Evolutionary conservation across 1,140 invertebrate genomes (phyloP).

Genomic region (Melitaea cinxia): DNA sequence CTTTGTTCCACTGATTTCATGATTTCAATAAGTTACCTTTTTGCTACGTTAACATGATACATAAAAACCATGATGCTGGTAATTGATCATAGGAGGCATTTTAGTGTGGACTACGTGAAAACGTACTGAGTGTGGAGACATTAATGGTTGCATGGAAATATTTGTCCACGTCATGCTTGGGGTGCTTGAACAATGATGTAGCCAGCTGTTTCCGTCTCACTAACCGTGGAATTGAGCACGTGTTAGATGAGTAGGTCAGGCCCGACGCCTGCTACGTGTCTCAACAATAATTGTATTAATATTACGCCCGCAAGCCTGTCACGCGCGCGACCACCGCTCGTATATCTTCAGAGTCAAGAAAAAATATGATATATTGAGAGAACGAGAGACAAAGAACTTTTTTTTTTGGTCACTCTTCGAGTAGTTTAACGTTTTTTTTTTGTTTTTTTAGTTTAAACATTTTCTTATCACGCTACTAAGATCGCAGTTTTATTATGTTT

Average conservation of each 20-base stretch:
- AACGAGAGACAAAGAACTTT: constrained; percentile 68
- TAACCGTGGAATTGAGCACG: constrained; percentile 35
- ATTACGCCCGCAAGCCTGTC: constrained; percentile 72
- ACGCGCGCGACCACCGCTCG: constrained; percentile 67
- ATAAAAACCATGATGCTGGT: not conserved
- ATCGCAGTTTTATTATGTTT: not conserved
- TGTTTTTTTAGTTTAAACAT: constrained; percentile 61
- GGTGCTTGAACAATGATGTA: constrained; percentile 40
- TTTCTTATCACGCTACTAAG: constrained; percentile 37
- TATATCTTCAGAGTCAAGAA: constrained; percentile 67
- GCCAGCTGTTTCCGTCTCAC: constrained; percentile 36
- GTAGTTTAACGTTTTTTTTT: constrained; percentile 65
- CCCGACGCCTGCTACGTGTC: constrained; percentile 58
- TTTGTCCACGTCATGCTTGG: constrained; percentile 44
- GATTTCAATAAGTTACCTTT: constrained; percentile 3
- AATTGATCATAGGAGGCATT: not conserved
- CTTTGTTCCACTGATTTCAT: not conserved
- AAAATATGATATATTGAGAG: constrained; percentile 79
- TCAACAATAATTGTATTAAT: constrained; percentile 80
- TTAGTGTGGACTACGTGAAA: constrained; percentile 14
- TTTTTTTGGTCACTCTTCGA: constrained; percentile 52
- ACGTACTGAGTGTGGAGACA: constrained; percentile 3
- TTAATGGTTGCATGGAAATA: constrained; percentile 23
- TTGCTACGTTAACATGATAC: not conserved
- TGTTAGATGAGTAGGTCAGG: constrained; percentile 57